phyloP scores from a whole-genome alignment of 2,888 invertebrate genomes.

The Lacanobia oleracea region DNA sequence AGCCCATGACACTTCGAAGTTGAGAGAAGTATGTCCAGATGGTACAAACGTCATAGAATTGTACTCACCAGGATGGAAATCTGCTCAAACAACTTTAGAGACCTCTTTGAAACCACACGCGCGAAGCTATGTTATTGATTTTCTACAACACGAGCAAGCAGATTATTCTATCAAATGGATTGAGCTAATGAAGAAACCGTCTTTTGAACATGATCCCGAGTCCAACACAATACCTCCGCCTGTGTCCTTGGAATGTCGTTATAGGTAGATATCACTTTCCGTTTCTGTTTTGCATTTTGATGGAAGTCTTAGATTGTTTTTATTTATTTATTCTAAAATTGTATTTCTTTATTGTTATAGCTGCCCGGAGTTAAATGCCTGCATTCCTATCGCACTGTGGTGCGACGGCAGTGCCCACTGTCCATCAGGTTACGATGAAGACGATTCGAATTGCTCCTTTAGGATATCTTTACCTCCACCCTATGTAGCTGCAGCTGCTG shows the following conservation, averaged over 20 bases:
- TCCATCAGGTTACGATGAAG: slow-evolving; percentile 95
- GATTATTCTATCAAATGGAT: slow-evolving; percentile 95
- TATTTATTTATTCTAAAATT: slow-evolving; percentile 9
- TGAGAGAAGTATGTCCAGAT: slow-evolving; percentile 93
- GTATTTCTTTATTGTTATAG: slow-evolving; percentile 80
- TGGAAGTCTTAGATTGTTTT: neutral
- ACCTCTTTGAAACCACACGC: slow-evolving; percentile 90
- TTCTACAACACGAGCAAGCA: slow-evolving; percentile 93
- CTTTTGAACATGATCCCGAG: slow-evolving; percentile 86
- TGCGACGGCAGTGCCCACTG: slow-evolving; percentile 95
- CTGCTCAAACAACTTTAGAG: slow-evolving; percentile 84
- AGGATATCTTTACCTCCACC: slow-evolving; percentile 92
- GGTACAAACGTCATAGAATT: slow-evolving; percentile 91
- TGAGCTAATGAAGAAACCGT: slow-evolving; percentile 93
- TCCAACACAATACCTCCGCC: slow-evolving; percentile 88
- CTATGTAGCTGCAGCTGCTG: slow-evolving; percentile 92
- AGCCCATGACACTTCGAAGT: slow-evolving; percentile 91
- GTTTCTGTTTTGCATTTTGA: neutral
- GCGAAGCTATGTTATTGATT: slow-evolving; percentile 94
- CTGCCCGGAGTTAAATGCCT: slow-evolving; percentile 95
- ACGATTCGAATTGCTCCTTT: slow-evolving; percentile 94
- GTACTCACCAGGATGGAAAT: slow-evolving; percentile 93
- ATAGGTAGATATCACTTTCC: slow-evolving; percentile 88
- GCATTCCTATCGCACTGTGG: slow-evolving; percentile 94
- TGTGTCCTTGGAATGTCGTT: slow-evolving; percentile 92